Conservation (phyloP, 2,797 vertebrate species). For the Yasuhikotakia modesta region DNA sequence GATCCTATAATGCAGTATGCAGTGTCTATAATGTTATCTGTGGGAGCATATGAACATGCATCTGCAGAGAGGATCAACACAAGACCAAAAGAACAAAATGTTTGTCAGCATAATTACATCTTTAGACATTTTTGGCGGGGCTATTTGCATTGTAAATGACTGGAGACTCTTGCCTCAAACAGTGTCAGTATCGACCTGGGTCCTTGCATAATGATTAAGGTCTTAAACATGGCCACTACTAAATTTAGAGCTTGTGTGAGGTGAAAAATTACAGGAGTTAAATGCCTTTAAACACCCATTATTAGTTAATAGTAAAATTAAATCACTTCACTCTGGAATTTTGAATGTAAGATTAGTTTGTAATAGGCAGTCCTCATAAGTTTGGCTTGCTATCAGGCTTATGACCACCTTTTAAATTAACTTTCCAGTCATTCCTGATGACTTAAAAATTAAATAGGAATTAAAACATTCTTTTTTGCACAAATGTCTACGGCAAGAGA, state of each 20-base stretch:
- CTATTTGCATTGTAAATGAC: slow-evolving; percentile 56
- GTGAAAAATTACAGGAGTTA: not conserved
- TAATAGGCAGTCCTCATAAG: not conserved
- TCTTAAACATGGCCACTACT: slow-evolving; percentile 4
- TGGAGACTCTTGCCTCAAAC: slow-evolving; percentile 12
- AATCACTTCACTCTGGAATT: not conserved
- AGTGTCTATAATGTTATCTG: slow-evolving; percentile 28
- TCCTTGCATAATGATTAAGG: slow-evolving; percentile 19
- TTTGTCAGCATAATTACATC: slow-evolving; percentile 27
- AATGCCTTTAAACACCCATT: slow-evolving; percentile 25
- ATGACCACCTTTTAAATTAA: not conserved
- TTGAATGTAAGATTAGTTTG: not conserved
- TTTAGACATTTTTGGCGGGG: slow-evolving; percentile 20
- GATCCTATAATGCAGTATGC: slow-evolving; percentile 20
- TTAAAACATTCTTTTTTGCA: too few species aligned
- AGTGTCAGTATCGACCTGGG: slow-evolving; percentile 19
- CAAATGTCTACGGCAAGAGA: slow-evolving; percentile 75
- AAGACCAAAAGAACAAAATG: slow-evolving; percentile 32
- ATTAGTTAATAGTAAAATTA: slow-evolving; percentile 18
- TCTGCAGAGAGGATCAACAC: slow-evolving; percentile 20
- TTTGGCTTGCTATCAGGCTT: not conserved
- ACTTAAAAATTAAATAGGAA: too few species aligned
- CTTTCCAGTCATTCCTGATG: not conserved
- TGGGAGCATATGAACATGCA: slow-evolving; percentile 17
- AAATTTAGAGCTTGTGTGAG: slow-evolving; percentile 2